phyloP scores from a whole-genome alignment of 2,888 invertebrate species.

The Tetheella fluctuosa region DNA sequence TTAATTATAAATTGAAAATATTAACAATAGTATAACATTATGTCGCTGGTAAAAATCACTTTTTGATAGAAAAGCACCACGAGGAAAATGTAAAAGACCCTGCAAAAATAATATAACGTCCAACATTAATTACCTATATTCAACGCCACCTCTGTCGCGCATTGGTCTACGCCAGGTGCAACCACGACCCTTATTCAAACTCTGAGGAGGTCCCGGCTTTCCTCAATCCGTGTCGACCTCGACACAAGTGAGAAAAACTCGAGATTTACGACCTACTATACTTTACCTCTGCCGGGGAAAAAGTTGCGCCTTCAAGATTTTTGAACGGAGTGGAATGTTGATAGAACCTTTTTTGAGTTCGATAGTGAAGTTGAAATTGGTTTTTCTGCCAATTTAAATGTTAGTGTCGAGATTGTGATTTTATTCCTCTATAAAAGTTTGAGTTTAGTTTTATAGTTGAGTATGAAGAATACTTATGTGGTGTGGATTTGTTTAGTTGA shows the following conservation, averaged over 20 bases:
- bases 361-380: constrained; percentile 20
- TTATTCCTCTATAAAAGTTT: constrained; percentile 7
- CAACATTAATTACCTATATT: constrained; percentile 48
- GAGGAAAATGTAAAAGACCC: constrained; percentile 26
- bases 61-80: not conserved
- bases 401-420: constrained; percentile 26
- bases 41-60: too few relatives aligned
- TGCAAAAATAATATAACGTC: constrained; percentile 16
- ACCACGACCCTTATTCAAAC: constrained; percentile 46
- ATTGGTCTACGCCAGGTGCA: constrained; percentile 54
- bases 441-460: not conserved
- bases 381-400: constrained; percentile 29
- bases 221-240: constrained; percentile 56
- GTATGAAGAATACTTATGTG: not conserved
- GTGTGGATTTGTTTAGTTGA: not conserved
- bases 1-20: too few relatives aligned
- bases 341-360: constrained; percentile 31
- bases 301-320: constrained; percentile 43
- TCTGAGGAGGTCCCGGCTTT: constrained; percentile 53
- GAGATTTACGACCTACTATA: constrained; percentile 66
- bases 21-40: too few relatives aligned
- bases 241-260: constrained; percentile 55
- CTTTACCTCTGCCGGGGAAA: constrained; percentile 39
- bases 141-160: constrained; percentile 29
- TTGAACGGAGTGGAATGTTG: constrained; percentile 42